Evolutionary conservation across 2,888 invertebrate species (phyloP).

Genomic region (Herminia tarsipennalis): DNA sequence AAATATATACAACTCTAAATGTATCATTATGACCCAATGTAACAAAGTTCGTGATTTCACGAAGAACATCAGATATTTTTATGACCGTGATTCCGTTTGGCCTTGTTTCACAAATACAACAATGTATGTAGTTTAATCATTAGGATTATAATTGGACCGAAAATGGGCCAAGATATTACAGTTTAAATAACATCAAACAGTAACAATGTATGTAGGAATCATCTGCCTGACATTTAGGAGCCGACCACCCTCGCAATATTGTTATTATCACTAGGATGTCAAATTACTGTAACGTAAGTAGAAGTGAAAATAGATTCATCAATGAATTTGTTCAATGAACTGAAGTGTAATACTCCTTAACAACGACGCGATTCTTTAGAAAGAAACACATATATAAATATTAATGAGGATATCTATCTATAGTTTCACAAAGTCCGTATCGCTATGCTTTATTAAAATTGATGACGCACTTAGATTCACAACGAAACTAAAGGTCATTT

Average conservation of each 20-base stretch:
- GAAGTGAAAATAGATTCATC: neutral
- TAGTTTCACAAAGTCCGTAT: too few species aligned
- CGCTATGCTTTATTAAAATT: too few species aligned
- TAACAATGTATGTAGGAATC: conserved; percentile 8
- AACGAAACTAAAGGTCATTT: too few species aligned
- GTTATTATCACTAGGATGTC: too few species aligned
- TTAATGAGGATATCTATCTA: too few species aligned
- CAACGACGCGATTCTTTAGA: too few species aligned
- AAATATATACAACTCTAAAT: neutral
- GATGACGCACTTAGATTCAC: too few species aligned
- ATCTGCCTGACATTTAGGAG: conserved; percentile 1
- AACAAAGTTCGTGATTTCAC: conserved; percentile 1
- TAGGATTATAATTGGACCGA: conserved; percentile 18
- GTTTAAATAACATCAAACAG: neutral
- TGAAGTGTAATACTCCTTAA: too few species aligned
- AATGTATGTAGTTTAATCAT: conserved; percentile 24
- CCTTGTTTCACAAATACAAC: conserved; percentile 31
- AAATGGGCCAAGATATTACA: conserved; percentile 1
- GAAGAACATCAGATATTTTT: conserved; percentile 12
- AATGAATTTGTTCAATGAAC: too few species aligned
- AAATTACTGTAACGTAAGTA: neutral
- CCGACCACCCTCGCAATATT: too few species aligned
- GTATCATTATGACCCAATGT: neutral
- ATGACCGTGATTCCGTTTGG: conserved; percentile 11
- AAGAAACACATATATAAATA: too few species aligned